Evolutionary conservation across 2,888 invertebrate genomes (phyloP).

Genomic region (Tenthredo amoena): DNA sequence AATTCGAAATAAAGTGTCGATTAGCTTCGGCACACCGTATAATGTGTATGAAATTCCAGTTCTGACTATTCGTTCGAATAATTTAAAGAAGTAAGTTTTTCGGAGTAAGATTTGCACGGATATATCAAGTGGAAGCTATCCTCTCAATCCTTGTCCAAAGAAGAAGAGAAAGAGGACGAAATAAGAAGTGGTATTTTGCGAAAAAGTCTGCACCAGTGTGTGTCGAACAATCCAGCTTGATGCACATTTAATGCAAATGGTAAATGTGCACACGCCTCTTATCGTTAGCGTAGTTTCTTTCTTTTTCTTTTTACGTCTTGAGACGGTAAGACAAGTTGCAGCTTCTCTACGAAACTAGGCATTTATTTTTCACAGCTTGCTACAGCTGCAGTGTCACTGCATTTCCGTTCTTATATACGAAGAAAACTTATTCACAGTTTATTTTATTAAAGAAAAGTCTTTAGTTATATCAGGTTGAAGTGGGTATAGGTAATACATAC

Average conservation of each 20-base stretch:
- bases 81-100: background rate
- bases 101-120: background rate
- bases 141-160: background rate
- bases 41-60: background rate
- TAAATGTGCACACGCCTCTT: slow-evolving; percentile 28
- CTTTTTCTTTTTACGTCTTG: background rate
- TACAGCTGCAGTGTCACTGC: slow-evolving; percentile 31
- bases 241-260: slow-evolving; percentile 18
- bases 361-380: slow-evolving; percentile 26
- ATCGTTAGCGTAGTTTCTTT: background rate
- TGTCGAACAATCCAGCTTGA: background rate
- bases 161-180: background rate
- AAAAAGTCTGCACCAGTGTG: background rate
- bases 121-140: slow-evolving; percentile 1
- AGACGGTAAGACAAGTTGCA: background rate
- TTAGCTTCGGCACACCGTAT: too few relatives aligned
- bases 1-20: too few relatives aligned
- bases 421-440: slow-evolving; percentile 14
- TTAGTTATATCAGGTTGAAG: background rate
- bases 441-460: background rate
- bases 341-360: background rate
- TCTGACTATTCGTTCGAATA: background rate
- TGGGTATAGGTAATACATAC: background rate
- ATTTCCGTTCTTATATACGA: slow-evolving; percentile 11
- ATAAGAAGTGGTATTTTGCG: background rate